Base-by-base conservation (phyloP, 2,113 vertebrate genomes). In the Rhabdornis inornatus region DNA sequence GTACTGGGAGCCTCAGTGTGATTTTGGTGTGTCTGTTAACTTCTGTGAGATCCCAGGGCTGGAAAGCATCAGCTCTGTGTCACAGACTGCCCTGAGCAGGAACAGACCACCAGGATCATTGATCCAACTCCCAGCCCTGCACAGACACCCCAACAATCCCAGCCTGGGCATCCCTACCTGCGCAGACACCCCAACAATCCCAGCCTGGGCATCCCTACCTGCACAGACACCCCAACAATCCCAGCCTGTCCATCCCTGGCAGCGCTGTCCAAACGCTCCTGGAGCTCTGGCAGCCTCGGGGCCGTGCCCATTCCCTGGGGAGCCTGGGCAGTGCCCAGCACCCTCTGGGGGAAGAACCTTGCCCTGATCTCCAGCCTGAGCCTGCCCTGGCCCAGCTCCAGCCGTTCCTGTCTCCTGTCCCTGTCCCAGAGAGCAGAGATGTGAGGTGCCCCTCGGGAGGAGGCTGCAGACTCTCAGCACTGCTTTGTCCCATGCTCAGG, bases 311-410 rank as follows among this genome's bases (percentile, higher is more conserved):
- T 60, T 52, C 63, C 87, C 78, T 89, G 78, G 69, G 78, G 16
- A 83, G 87, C 87, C 87, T 76, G 87, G 24, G 17, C 87, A 90
- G 87, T 90, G 87, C 70, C 42, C 63, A 69, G 55, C 55, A 47
- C 28, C 86, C 87, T 83, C 61, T 68, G 78, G 53, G 53, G 78
- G 63, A 61, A 83, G 61, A 76, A 1, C 78, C 70, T 83, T 76
- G 4, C 12, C 39, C 70, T 83, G 25, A 1, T 13, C 31, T 53
- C 6, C 87, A 76, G 11, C 70, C 63, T 69, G 30, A 69, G 2
- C 63, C 84, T 76, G 19, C 30, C 53, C 53, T 68, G 61, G 2
- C n/a, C 6, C 78, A 69, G 70, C 79, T 31, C 47, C 47, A 55
- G 55, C 79, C 1, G 0, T 31, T 27, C 55, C 61, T 55, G n/a